These are phyloP conservation scores for Cryptus viduatorius DNA, from an alignment of 2,888 invertebrate species.

Conservation along the genomic window DNA sequence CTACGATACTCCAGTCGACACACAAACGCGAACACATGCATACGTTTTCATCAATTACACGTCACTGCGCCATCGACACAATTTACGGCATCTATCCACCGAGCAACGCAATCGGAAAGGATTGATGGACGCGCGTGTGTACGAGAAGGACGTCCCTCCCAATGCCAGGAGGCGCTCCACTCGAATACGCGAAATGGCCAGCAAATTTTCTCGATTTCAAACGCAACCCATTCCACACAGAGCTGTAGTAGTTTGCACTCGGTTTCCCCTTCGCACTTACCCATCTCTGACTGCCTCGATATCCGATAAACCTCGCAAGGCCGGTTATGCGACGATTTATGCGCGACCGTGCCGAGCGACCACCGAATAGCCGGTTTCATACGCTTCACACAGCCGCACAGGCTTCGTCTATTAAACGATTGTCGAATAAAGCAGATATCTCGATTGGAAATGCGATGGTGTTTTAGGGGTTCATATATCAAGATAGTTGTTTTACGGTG, in stretches of 20 bases:
- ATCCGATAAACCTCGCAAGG: constrained; percentile 41
- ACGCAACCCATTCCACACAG: background rate
- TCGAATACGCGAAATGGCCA: constrained; percentile 42
- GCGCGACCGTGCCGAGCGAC: constrained; percentile 13
- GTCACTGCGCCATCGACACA: constrained; percentile 46
- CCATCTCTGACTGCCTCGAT: background rate
- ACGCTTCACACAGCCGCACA: background rate
- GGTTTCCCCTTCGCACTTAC: background rate
- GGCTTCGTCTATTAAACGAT: constrained; percentile 2
- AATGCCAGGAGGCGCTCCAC: background rate
- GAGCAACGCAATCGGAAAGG: constrained; percentile 57
- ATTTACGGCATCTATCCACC: constrained; percentile 56
- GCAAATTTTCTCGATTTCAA: constrained; percentile 55
- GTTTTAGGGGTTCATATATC: background rate
- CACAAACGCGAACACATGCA: constrained; percentile 32
- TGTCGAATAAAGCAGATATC: background rate
- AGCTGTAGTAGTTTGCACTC: background rate
- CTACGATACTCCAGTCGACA: constrained; percentile 19
- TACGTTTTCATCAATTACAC: constrained; percentile 63
- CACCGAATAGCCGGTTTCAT: constrained; percentile 24
- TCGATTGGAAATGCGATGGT: background rate
- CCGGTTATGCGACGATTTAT: constrained; percentile 51
- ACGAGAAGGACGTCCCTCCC: background rate
- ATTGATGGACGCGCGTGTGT: constrained; percentile 49
- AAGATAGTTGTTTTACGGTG: background rate